A percentile compares a stretch with the other conserved stretches of the same genome.
These are phyloP conservation scores for Percopsis transmontana DNA, from an alignment of 2,113 vertebrate species.

Conservation along the genomic window DNA sequence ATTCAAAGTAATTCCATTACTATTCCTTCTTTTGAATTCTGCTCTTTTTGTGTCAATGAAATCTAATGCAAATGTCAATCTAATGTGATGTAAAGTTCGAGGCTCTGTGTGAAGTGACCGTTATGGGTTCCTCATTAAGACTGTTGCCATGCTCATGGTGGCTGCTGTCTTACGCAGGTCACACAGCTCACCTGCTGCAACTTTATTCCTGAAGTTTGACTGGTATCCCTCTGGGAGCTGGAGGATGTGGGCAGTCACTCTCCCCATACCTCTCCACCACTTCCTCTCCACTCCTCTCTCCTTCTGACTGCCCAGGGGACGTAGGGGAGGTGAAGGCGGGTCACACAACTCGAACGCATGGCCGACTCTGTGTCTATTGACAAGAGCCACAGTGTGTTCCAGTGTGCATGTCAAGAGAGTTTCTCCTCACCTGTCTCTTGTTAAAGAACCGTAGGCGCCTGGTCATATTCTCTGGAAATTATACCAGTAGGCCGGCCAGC, in stretches of 20 bases:
- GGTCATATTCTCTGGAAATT: too few relatives aligned
- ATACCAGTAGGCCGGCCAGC: too few relatives aligned
- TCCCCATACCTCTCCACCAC: background rate
- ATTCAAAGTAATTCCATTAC: constrained; percentile 2
- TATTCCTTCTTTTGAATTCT: too few relatives aligned
- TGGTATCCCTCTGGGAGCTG: constrained; percentile 53
- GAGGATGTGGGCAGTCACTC: constrained; percentile 42
- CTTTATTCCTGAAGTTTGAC: constrained; percentile 58
- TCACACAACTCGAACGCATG: constrained; percentile 53
- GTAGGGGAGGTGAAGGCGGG: constrained; percentile 47
- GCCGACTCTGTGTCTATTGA: constrained; percentile 43
- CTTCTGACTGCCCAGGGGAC: constrained; percentile 60
- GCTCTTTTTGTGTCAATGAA: too few relatives aligned
- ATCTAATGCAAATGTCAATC: too few relatives aligned
- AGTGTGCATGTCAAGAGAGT: constrained; percentile 32
- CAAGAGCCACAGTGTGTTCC: background rate
- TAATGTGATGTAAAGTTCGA: too few relatives aligned
- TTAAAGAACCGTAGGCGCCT: background rate
- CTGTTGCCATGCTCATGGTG: constrained; percentile 6
- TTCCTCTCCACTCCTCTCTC: constrained; percentile 37
- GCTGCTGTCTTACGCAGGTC: constrained; percentile 40
- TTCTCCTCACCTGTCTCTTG: constrained; percentile 14
- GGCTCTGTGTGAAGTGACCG: constrained; percentile 21
- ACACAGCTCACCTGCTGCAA: constrained; percentile 41
- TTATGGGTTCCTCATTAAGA: constrained; percentile 35